Evolutionary conservation across 2,888 invertebrate genomes (phyloP).

Genomic region (Temnothorax unifasciatus): DNA sequence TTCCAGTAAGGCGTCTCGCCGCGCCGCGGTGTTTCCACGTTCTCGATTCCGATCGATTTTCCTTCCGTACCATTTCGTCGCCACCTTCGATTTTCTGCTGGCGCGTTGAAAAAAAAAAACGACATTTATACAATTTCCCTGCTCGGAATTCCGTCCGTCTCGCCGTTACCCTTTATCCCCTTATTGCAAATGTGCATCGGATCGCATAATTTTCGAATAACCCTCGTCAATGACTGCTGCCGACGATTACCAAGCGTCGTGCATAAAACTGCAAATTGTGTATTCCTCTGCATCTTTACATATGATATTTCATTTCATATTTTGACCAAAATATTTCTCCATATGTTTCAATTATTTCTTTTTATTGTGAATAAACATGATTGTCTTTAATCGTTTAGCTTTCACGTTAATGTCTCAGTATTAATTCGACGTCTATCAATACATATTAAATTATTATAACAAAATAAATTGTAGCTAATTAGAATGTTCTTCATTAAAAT

Average conservation of each 20-base stretch:
- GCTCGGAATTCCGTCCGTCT: slow-evolving; percentile 38
- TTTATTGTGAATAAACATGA: background rate
- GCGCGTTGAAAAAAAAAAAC: slow-evolving; percentile 39
- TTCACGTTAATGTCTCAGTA: background rate
- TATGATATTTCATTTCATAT: background rate
- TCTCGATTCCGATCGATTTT: slow-evolving; percentile 35
- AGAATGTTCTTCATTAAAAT: background rate
- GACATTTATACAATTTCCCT: slow-evolving; percentile 53
- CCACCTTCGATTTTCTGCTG: slow-evolving; percentile 28
- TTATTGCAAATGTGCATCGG: slow-evolving; percentile 45
- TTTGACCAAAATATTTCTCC: background rate
- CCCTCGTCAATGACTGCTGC: background rate
- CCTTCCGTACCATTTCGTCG: slow-evolving; percentile 16
- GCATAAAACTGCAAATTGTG: slow-evolving; percentile 35
- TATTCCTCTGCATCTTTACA: slow-evolving; percentile 31
- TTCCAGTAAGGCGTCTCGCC: background rate
- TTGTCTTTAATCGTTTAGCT: background rate
- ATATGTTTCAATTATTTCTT: background rate
- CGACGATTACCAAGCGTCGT: slow-evolving; percentile 32
- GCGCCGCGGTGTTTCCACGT: background rate
- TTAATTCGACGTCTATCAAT: background rate
- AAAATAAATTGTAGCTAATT: background rate
- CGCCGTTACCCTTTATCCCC: slow-evolving; percentile 7
- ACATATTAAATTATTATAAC: background rate
- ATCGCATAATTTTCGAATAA: slow-evolving; percentile 53